phyloP scores from a whole-genome alignment of 1,140 invertebrate genomes.

The Bombus waltoni region DNA sequence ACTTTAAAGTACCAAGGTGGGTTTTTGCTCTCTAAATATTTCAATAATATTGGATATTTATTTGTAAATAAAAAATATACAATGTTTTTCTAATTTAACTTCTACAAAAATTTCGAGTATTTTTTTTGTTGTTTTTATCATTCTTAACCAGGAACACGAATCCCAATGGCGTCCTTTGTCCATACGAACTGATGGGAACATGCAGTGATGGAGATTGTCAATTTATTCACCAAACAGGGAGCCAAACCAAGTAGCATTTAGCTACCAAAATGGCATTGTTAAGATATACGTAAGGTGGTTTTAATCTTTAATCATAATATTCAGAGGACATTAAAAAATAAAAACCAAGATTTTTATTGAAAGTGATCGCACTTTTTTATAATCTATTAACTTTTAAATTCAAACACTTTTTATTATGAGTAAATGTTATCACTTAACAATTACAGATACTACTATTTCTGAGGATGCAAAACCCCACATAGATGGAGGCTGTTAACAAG shows the following conservation, averaged over 20 bases:
- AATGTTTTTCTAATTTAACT: not conserved
- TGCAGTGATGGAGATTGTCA: slow-evolving; percentile 80
- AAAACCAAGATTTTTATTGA: slow-evolving; percentile 32
- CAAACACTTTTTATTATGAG: not conserved
- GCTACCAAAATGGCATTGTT: slow-evolving; percentile 65
- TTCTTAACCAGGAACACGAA: slow-evolving; percentile 73
- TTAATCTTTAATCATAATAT: slow-evolving; percentile 69
- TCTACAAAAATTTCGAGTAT: slow-evolving; percentile 61
- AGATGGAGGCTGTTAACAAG: slow-evolving; percentile 35
- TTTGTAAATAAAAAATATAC: not conserved
- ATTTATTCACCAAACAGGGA: slow-evolving; percentile 75
- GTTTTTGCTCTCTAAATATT: slow-evolving; percentile 55
- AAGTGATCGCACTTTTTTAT: slow-evolving; percentile 16
- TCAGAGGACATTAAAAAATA: slow-evolving; percentile 28
- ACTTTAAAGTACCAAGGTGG: slow-evolving; percentile 75
- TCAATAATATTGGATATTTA: not conserved
- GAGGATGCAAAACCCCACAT: slow-evolving; percentile 42
- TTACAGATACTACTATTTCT: slow-evolving; percentile 66
- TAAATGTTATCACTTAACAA: slow-evolving; percentile 37
- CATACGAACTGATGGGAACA: slow-evolving; percentile 80
- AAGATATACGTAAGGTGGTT: slow-evolving; percentile 80
- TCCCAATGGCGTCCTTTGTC: slow-evolving; percentile 79
- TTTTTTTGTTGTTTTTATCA: slow-evolving; percentile 73
- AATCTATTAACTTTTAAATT: not conserved
- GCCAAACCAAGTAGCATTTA: slow-evolving; percentile 68